phyloP scores from a whole-genome alignment of 2,888 invertebrate species.

The Drosophila lacicola region DNA sequence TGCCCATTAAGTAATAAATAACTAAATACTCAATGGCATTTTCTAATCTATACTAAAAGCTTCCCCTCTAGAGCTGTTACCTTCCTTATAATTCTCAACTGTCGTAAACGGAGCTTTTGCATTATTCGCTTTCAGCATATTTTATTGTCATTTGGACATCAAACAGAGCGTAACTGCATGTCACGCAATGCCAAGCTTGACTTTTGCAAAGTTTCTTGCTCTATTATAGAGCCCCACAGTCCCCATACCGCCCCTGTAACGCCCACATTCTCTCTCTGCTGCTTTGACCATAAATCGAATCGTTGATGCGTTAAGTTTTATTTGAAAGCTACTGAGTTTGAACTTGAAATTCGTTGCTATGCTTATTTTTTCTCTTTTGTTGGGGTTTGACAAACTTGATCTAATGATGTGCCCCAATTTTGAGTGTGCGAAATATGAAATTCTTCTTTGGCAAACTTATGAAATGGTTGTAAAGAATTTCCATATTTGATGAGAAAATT shows the following conservation, averaged over 20 bases:
- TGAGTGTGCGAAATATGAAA: constrained; percentile 44
- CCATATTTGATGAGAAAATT: constrained; percentile 67
- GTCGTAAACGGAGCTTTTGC: constrained; percentile 31
- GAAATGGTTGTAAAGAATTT: constrained; percentile 58
- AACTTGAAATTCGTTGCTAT: constrained; percentile 61
- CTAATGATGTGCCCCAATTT: constrained; percentile 30
- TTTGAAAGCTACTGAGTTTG: constrained; percentile 60
- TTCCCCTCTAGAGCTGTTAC: neutral
- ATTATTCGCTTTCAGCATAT: constrained; percentile 39
- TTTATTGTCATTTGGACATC: constrained; percentile 52
- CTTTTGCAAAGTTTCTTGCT: constrained; percentile 42
- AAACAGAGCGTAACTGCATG: constrained; percentile 74
- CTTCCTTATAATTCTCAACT: constrained; percentile 1
- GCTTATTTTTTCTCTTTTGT: too few relatives aligned
- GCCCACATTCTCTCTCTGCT: too few relatives aligned
- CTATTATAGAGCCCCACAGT: constrained; percentile 2
- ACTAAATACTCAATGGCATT: too few relatives aligned
- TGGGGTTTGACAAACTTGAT: constrained; percentile 19
- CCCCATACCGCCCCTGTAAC: neutral
- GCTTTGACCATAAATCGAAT: constrained; percentile 63
- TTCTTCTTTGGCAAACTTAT: constrained; percentile 36
- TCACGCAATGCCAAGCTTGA: constrained; percentile 60
- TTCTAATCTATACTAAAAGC: neutral
- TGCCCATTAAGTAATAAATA: too few relatives aligned
- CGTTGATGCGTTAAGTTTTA: constrained; percentile 67